Evolutionary conservation across 2,797 vertebrate genomes (phyloP), one percentile per base, ranked within the genome.

Genomic region (Falco rusticolus): DNA sequence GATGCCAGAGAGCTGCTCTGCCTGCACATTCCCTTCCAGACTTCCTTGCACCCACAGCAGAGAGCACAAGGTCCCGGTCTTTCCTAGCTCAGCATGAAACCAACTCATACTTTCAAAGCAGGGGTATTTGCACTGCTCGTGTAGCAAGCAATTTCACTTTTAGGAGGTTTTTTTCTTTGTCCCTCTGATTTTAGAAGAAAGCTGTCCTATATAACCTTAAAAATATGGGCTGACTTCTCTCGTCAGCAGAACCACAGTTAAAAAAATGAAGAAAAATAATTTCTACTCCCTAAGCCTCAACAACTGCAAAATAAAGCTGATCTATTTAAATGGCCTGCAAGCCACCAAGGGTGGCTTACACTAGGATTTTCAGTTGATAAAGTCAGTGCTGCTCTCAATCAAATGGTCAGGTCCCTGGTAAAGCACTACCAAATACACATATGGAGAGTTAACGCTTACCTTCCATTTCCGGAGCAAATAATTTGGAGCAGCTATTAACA

Each of bases 321-420:
- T 59, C 25, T 74, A 43, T 71, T 71, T 76, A 60, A 29, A 59
- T 4, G 19, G 60, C n/a, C 50, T 43, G 53, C 34, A 74, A 61
- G 43, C 11, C 34, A 61, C 3, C 18, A 18, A 28, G 51, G 16
- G 47, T 45, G 34, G 77, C 24, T 54, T 41, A 18, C 13, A 47
- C 39, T 5, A 83, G 17, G 45, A 65, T 71, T 61, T 84, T 10
- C 50, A 90, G 81, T 41, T 39, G 48, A 26, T 3, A 43, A 34
- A 33, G 33, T 39, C 34, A 45, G 41, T 10, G 11, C 29, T 75
- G 45, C 79, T 64, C n/a, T 50, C 47, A 31, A 51, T 3, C 61
- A 48, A 68, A 12, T 0, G 3, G 22, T 6, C 7, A 4, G 56
- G 11, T 34, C 8, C 70, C 70, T 41, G 31, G 2, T 6, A 21